A percentile compares a stretch with the other conserved stretches of the same genome.
Evolutionary conservation across 1,140 invertebrate genomes (phyloP).

Genomic region (Riptortus pedestris): DNA sequence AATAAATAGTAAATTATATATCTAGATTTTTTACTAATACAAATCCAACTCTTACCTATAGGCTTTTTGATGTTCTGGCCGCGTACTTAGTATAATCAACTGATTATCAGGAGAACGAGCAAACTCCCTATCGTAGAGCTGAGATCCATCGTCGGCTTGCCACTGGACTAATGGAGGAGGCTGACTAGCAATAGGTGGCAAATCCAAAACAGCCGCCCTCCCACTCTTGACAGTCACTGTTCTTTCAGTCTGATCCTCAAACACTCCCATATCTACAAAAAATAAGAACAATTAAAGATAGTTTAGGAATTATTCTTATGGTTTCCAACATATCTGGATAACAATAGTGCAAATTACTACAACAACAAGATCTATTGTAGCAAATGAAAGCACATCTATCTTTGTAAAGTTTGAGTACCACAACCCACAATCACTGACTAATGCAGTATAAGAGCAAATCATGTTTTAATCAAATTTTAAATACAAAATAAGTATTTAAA

Average conservation of each 20-base stretch:
- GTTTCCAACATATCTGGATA: too few species aligned
- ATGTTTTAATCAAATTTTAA: too few species aligned
- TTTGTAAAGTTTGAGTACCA: too few species aligned
- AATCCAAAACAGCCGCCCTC: constrained; percentile 64
- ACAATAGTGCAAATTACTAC: too few species aligned
- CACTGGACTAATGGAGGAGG: constrained; percentile 73
- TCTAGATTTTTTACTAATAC: too few species aligned
- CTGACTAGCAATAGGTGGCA: constrained; percentile 70
- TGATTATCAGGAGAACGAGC: constrained; percentile 60
- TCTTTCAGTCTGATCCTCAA: constrained; percentile 57
- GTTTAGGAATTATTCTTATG: too few species aligned
- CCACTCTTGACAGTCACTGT: constrained; percentile 60
- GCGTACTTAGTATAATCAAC: constrained; percentile 67
- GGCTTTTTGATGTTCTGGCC: constrained; percentile 55
- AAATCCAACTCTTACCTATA: constrained; percentile 56
- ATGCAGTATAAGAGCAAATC: too few species aligned
- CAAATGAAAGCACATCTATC: too few species aligned
- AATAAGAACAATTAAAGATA: neutral
- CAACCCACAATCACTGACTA: too few species aligned
- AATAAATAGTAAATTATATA: too few species aligned
- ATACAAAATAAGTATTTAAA: too few species aligned
- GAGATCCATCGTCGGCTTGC: constrained; percentile 59
- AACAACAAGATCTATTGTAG: too few species aligned
- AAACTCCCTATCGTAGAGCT: constrained; percentile 71
- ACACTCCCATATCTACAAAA: constrained; percentile 67